Conservation (phyloP, 2,888 invertebrate species). For the Drosophila kambysellisi region DNA sequence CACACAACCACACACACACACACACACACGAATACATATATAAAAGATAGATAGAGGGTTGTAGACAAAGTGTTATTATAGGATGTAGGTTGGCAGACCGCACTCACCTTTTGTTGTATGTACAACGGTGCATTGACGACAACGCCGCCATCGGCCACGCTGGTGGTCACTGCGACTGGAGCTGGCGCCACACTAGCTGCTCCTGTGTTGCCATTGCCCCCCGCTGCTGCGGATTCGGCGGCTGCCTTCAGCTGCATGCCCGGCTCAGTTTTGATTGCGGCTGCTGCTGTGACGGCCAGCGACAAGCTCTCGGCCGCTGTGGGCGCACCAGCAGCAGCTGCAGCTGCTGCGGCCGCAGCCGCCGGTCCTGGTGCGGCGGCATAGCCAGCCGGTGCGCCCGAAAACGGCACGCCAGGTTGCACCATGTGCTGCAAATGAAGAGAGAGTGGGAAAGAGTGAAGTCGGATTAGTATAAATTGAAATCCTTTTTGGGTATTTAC, state of each 20-base stretch:
- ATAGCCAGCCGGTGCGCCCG: slow-evolving; percentile 84
- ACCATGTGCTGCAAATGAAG: slow-evolving; percentile 83
- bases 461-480: slow-evolving; percentile 61
- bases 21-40: slow-evolving; percentile 13
- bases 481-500: slow-evolving; percentile 26
- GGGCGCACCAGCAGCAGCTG: slow-evolving; percentile 72
- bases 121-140: slow-evolving; percentile 78
- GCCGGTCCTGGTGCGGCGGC: slow-evolving; percentile 82
- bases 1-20: slow-evolving; percentile 17
- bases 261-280: slow-evolving; percentile 81
- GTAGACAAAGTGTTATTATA: slow-evolving; percentile 19
- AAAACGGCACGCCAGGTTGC: slow-evolving; percentile 85
- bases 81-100: not conserved
- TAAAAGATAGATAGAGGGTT: slow-evolving; percentile 10
- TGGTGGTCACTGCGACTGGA: slow-evolving; percentile 69
- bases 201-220: slow-evolving; percentile 63
- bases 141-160: slow-evolving; percentile 65
- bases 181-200: slow-evolving; percentile 57
- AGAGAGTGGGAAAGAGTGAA: slow-evolving; percentile 15
- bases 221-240: slow-evolving; percentile 69
- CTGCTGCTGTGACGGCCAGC: slow-evolving; percentile 83
- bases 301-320: slow-evolving; percentile 83
- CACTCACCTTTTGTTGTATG: slow-evolving; percentile 84
- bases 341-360: slow-evolving; percentile 81
- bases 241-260: slow-evolving; percentile 83